phyloP scores from a whole-genome alignment of 2,113 vertebrate species.

The Pollachius pollachius region DNA sequence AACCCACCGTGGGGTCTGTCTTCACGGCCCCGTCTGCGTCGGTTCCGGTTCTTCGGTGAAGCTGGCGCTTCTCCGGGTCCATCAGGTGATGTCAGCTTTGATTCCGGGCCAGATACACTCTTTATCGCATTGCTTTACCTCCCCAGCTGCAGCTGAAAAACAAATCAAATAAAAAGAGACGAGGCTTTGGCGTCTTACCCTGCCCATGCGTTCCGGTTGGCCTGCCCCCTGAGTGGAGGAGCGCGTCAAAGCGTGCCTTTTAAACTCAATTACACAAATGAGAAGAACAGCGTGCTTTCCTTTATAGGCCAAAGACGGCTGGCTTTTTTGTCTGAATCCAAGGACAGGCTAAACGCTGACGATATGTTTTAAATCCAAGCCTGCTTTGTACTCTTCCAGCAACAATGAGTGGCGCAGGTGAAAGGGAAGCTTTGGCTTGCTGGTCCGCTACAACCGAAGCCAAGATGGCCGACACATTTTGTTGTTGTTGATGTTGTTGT shows the following conservation, averaged over 20 bases:
- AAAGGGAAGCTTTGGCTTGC: constrained; percentile 27
- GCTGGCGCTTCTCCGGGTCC: constrained; percentile 21
- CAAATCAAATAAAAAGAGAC: constrained; percentile 16
- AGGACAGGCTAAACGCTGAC: constrained; percentile 31
- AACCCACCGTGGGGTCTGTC: not conserved
- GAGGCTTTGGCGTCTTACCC: constrained; percentile 37
- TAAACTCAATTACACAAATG: constrained; percentile 63
- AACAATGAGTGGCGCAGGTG: constrained; percentile 32
- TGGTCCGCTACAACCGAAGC: constrained; percentile 24
- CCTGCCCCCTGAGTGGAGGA: constrained; percentile 25
- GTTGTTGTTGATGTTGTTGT: not conserved
- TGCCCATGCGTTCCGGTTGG: constrained; percentile 34
- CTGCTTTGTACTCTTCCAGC: constrained; percentile 22
- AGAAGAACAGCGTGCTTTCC: constrained; percentile 34
- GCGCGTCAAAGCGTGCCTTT: constrained; percentile 30
- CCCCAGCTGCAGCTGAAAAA: constrained; percentile 1
- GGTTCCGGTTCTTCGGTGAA: not conserved
- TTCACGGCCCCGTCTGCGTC: no score
- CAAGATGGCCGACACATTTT: constrained; percentile 13
- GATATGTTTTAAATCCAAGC: constrained; percentile 31
- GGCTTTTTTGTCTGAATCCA: constrained; percentile 9
- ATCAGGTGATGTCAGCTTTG: constrained; percentile 63
- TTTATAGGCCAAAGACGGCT: not conserved
- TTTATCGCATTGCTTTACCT: constrained; percentile 54
- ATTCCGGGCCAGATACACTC: constrained; percentile 59